These are phyloP conservation scores for Odontamblyopus rebecca DNA, from an alignment of 2,797 vertebrate genomes.

Conservation along the genomic window DNA sequence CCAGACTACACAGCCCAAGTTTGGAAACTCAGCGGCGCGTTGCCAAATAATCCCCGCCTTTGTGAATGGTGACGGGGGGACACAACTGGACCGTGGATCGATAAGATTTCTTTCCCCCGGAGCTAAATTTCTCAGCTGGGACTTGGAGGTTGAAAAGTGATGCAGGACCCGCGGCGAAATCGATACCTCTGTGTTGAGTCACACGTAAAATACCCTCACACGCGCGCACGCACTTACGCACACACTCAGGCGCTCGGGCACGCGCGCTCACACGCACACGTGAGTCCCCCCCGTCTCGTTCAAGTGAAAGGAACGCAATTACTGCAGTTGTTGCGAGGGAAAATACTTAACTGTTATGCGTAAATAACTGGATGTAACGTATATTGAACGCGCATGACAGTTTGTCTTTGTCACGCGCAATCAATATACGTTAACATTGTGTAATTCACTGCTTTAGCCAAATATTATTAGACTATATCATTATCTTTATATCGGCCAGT, in stretches of 20 bases:
- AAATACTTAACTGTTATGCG: neutral
- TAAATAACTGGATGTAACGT: neutral
- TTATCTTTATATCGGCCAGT: constrained; percentile 4
- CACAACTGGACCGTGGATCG: neutral
- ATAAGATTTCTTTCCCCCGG: constrained; percentile 18
- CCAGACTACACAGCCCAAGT: neutral
- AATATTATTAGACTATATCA: neutral
- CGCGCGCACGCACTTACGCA: neutral
- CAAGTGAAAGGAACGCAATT: constrained; percentile 29
- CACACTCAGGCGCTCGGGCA: neutral
- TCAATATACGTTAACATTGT: too few species aligned
- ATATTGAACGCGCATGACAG: too few species aligned
- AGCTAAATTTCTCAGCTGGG: constrained; percentile 55
- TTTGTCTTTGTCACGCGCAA: too few species aligned
- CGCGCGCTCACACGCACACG: neutral
- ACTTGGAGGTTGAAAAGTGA: constrained; percentile 61
- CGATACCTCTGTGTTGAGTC: constrained; percentile 54
- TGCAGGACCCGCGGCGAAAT: constrained; percentile 60
- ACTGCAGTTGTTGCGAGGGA: constrained; percentile 34
- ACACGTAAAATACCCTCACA: constrained; percentile 21
- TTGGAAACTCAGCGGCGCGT: constrained; percentile 11
- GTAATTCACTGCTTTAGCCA: neutral
- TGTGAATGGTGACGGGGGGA: neutral
- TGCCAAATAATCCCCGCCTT: constrained; percentile 1
- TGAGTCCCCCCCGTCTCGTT: constrained; percentile 11